Percentiles rank a stretch among this genome's conserved stretches.
phyloP scores from a whole-genome alignment of 2,888 invertebrate species.

The Exephanes ischioxanthus region DNA sequence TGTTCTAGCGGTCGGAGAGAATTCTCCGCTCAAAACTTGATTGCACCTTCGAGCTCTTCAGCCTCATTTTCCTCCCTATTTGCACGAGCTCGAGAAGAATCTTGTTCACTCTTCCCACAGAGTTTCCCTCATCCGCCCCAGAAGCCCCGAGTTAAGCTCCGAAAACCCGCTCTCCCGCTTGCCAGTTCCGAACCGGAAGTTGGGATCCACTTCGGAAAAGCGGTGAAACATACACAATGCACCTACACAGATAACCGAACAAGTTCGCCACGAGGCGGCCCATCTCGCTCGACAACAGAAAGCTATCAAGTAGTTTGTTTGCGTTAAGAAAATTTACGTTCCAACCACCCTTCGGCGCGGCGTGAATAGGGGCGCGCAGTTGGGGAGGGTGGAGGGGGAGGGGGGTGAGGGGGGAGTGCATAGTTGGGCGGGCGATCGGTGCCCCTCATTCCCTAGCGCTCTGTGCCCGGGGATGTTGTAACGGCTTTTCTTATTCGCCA shows the following conservation, averaged over 20 bases:
- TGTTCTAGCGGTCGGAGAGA: neutral
- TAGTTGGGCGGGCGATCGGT: constrained; percentile 10
- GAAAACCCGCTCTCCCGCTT: constrained; percentile 7
- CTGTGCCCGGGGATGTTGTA: constrained; percentile 31
- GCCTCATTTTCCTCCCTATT: constrained; percentile 14
- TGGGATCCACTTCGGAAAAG: constrained; percentile 35
- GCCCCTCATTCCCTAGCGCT: neutral
- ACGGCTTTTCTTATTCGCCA: constrained; percentile 57
- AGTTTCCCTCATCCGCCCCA: neutral
- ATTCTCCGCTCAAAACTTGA: neutral
- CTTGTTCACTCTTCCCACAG: constrained; percentile 1
- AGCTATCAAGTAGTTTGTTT: constrained; percentile 79
- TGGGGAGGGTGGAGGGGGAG: neutral
- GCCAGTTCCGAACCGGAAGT: constrained; percentile 25
- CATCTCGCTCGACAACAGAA: constrained; percentile 73
- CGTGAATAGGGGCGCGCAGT: neutral
- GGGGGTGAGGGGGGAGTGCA: neutral
- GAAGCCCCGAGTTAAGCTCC: constrained; percentile 10
- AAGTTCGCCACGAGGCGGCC: constrained; percentile 65
- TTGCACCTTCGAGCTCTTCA: neutral
- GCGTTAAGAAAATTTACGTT: constrained; percentile 75
- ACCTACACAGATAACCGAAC: constrained; percentile 26
- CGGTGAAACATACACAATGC: constrained; percentile 50
- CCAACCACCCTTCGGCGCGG: constrained; percentile 25
- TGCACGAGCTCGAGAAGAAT: neutral